Evolutionary conservation across 2,113 vertebrate genomes (phyloP).

Genomic region (Sapayoa aenigma): DNA sequence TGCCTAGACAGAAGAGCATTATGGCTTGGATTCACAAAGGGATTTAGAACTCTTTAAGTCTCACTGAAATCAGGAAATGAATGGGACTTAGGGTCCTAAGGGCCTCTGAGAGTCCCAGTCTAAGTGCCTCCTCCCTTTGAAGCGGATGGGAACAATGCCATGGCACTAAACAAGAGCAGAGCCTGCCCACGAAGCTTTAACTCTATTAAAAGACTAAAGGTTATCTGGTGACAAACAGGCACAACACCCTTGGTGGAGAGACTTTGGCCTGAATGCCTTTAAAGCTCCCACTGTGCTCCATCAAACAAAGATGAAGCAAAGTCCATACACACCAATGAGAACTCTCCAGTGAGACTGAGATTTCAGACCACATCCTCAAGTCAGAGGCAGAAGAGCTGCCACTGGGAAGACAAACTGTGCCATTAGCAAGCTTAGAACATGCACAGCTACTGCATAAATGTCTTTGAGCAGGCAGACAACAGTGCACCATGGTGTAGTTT

Average conservation of each 20-base stretch:
- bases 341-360: constrained; percentile 8
- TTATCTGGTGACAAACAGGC: constrained; percentile 45
- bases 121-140: constrained; percentile 29
- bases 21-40: constrained; percentile 50
- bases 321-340: background rate
- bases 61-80: constrained; percentile 56
- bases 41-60: constrained; percentile 58
- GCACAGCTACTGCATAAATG: background rate
- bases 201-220: constrained; percentile 13
- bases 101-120: background rate
- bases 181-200: background rate
- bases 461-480: background rate
- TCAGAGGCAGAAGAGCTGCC: background rate
- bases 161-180: constrained; percentile 9
- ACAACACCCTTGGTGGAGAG: background rate
- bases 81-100: constrained; percentile 34
- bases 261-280: background rate
- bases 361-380: background rate
- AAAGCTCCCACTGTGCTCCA: background rate
- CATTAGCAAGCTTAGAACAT: background rate
- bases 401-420: background rate
- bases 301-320: background rate
- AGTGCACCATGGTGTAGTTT: fast-evolving
- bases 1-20: constrained; percentile 53
- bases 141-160: constrained; percentile 40